phyloP scores from a whole-genome alignment of 2,888 invertebrate genomes.

The Lepidocyrtoides sp. region DNA sequence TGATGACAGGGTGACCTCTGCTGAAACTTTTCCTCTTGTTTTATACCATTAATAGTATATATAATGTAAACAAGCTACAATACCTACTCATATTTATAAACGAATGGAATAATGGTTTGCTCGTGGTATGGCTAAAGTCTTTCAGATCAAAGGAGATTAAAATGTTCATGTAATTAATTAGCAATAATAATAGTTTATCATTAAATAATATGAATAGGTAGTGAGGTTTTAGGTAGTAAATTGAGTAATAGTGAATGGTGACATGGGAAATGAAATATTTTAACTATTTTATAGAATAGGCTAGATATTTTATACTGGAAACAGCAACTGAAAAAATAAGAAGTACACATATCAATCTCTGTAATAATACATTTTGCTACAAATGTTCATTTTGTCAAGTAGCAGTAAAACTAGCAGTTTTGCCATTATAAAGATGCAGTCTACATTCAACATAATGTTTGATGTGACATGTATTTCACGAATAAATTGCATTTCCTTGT shows the following conservation, averaged over 20 bases:
- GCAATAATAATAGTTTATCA: too few species aligned
- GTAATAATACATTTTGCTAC: background rate
- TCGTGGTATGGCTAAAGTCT: conserved; percentile 29
- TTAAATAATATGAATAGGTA: too few species aligned
- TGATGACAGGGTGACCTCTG: too few species aligned
- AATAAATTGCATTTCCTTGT: too few species aligned
- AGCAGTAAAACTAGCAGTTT: background rate
- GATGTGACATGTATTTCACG: too few species aligned
- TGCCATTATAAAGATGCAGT: background rate
- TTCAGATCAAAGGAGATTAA: conserved; percentile 10
- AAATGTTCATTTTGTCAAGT: background rate
- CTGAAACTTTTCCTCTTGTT: background rate
- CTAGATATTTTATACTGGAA: background rate
- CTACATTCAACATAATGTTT: too few species aligned
- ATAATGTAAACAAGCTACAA: background rate
- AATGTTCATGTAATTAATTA: conserved; percentile 32
- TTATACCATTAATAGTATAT: background rate
- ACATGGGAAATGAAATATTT: background rate
- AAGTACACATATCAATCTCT: background rate
- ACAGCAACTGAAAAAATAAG: background rate
- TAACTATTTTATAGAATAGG: background rate
- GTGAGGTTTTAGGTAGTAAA: too few species aligned
- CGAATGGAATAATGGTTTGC: conserved; percentile 14
- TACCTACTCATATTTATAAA: background rate
- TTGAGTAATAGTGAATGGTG: too few species aligned